Conservation (phyloP, 1,140 invertebrate species). For the Ephestia elutella region DNA sequence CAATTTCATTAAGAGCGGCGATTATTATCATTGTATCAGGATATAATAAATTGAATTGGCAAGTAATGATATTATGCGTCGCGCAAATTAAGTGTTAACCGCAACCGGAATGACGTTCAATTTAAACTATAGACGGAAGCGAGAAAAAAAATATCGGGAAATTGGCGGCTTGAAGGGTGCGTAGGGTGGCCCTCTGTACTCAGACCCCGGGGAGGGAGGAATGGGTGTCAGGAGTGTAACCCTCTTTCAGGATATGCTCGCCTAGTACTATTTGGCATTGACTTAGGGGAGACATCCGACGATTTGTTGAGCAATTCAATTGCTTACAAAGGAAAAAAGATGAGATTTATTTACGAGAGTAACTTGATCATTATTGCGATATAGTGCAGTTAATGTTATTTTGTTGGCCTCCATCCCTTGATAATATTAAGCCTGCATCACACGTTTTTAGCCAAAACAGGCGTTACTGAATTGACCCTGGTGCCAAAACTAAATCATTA, state of each 20-base stretch:
- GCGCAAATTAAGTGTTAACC: conserved; percentile 67
- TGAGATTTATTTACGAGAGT: no score
- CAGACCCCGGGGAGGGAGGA: neutral
- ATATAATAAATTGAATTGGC: conserved; percentile 65
- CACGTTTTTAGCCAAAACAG: no score
- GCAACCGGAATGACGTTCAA: conserved; percentile 66
- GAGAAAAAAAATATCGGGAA: conserved; percentile 51
- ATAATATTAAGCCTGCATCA: no score
- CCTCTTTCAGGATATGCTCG: conserved; percentile 34
- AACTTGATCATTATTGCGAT: no score
- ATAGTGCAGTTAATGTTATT: no score
- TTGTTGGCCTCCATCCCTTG: no score
- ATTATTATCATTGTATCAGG: conserved; percentile 61
- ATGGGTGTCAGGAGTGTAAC: conserved; percentile 17
- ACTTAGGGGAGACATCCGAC: conserved; percentile 49
- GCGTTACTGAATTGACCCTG: no score
- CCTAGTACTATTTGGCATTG: conserved; percentile 72
- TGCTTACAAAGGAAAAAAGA: neutral
- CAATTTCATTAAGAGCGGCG: conserved; percentile 65
- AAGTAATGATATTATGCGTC: conserved; percentile 64
- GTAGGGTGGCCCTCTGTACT: conserved; percentile 21
- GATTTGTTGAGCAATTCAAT: conserved; percentile 32
- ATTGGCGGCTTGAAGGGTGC: conserved; percentile 34
- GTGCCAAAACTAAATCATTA: no score
- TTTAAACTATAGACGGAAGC: conserved; percentile 61